A percentile compares a stretch with the other conserved stretches of the same genome.
Conservation (phyloP, 1,140 invertebrate genomes). For the Lanistes nyassanus region DNA sequence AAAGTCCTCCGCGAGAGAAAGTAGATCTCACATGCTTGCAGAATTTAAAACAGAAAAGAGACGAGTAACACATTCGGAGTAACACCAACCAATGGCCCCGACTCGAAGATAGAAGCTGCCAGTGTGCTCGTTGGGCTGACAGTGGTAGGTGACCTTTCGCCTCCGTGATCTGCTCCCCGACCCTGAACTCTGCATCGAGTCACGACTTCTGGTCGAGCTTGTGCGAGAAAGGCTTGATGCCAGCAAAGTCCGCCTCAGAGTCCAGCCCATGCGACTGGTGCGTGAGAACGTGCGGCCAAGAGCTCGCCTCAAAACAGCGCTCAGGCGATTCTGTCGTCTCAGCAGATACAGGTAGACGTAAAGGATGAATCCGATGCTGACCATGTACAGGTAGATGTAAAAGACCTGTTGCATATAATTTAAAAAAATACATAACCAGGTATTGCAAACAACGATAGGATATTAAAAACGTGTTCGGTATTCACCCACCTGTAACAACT, state of each 20-base stretch:
- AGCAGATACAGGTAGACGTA: constrained; percentile 97
- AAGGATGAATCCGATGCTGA: constrained; percentile 92
- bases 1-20: too few relatives aligned
- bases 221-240: not conserved
- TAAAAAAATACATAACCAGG: not conserved
- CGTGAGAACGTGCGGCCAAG: constrained; percentile 10
- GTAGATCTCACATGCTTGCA: too few relatives aligned
- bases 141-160: constrained; percentile 32
- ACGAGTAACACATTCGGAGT: not conserved
- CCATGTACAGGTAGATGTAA: constrained; percentile 95
- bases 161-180: constrained; percentile 13
- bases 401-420: constrained; percentile 77
- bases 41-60: too few relatives aligned
- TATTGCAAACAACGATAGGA: too few relatives aligned
- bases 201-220: not conserved
- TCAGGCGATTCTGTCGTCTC: not conserved
- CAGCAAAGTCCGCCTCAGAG: not conserved
- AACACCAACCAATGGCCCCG: constrained; percentile 87
- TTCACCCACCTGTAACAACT: too few relatives aligned
- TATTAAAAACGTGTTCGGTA: too few relatives aligned
- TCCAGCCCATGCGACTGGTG: not conserved
- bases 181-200: not conserved
- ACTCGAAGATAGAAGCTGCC: constrained; percentile 96
- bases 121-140: constrained; percentile 39
- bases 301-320: not conserved